Evolutionary conservation across 1,140 invertebrate genomes (phyloP).

Genomic region (Octopus sinensis): DNA sequence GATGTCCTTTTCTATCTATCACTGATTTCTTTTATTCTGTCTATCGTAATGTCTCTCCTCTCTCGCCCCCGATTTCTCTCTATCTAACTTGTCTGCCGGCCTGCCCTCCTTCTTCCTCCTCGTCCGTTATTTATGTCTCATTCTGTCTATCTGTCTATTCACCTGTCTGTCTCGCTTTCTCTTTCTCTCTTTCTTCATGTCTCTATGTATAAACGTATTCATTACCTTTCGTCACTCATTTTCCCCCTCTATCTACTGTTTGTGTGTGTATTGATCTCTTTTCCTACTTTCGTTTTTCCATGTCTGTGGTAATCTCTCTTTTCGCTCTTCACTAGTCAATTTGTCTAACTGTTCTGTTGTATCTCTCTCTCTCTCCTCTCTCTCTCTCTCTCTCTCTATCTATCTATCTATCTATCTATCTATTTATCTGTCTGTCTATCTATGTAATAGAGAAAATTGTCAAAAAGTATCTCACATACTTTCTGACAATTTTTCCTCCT

Average conservation of each 20-base stretch:
- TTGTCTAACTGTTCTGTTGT: background rate
- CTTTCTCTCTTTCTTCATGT: background rate
- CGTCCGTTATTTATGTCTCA: background rate
- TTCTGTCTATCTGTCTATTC: background rate
- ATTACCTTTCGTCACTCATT: background rate
- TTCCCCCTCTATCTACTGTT: background rate
- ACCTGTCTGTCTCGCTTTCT: background rate
- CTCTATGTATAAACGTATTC: background rate
- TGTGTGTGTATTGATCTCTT: background rate
- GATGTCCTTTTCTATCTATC: background rate
- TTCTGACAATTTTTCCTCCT: background rate
- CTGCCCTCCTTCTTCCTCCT: background rate
- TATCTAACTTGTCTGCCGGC: background rate
- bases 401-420: background rate
- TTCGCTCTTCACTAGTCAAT: background rate
- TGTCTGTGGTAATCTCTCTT: background rate
- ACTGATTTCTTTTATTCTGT: background rate
- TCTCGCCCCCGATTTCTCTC: background rate
- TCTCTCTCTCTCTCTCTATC: background rate
- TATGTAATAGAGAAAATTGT: background rate
- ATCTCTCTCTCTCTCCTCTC: background rate
- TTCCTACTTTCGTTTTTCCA: background rate
- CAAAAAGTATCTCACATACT: background rate
- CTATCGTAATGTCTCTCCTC: background rate
- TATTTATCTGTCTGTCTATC: background rate